Base-by-base conservation (phyloP, 2,113 vertebrate genomes). In the Prietella phreatophila region DNA sequence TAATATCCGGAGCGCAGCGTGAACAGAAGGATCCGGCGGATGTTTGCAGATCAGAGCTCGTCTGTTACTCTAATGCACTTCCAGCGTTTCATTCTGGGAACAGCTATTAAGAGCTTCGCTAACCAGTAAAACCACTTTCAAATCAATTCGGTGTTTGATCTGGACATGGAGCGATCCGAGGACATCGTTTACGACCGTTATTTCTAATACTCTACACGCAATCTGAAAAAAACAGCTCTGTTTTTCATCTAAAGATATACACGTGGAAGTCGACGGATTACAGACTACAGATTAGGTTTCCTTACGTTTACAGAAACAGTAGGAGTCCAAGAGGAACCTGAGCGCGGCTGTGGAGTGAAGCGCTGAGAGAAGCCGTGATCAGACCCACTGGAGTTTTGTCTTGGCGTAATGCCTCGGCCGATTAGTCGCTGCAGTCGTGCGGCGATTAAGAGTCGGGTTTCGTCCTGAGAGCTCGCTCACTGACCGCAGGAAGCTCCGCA, bases 381-480 rank as follows among this genome's bases (percentile, higher is more conserved):
- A 5, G 79, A 36, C 15, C 33, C 50, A 1, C 30, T 30, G 25
- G 15, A 80, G 78, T 79, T 30, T 9, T 30, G 76, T 55, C 53
- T 17, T 3, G 4, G 6, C 27, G 14, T 30, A 82, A 89, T 82
- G 89, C 63, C 84, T 71, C 85, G 61, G 80, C 88, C 90, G 91
- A 92, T 94, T 93, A 94, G 93, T 93, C 90, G 90, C 88, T 91
- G 92, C 95, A 94, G 95, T 94, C 94, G 93, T 95, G 95, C 92
- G 93, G 91, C 94, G 93, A 94, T 95, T 95, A 93, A 93, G 92
- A 90, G 86, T 94, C 93, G 89, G 91, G 93, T 95, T 95, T 93
- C 91, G 88, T 92, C 91, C 90, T 92, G 93, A 90, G 92, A 93
- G 92, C 92, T 91, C 88, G 93, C 93, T 85, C 39, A 89, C 87